These are phyloP conservation scores for Pogonognathellus flavescens DNA, from an alignment of 1,140 invertebrate species.

Conservation along the genomic window DNA sequence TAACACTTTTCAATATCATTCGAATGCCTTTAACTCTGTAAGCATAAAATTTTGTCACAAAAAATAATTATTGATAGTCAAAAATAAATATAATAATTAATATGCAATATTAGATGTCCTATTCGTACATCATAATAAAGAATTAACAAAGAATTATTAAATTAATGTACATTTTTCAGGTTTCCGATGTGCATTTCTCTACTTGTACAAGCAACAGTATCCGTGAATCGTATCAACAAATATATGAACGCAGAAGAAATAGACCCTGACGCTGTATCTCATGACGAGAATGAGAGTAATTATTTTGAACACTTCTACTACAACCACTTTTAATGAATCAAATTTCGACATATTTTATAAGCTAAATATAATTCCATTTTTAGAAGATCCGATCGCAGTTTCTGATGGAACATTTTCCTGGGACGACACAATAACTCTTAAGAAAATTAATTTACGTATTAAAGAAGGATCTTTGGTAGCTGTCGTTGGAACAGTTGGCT, in stretches of 20 bases:
- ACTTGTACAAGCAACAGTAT: conserved; percentile 67
- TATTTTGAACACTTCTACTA: background rate
- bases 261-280: conserved; percentile 65
- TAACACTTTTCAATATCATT: conserved; percentile 54
- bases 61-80: too few species aligned
- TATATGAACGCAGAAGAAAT: conserved; percentile 69
- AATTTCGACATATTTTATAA: too few species aligned
- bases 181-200: conserved; percentile 70
- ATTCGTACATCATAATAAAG: too few species aligned
- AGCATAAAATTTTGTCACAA: too few species aligned
- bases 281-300: conserved; percentile 64
- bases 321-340: too few species aligned
- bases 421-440: conserved; percentile 70
- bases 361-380: conserved; percentile 2
- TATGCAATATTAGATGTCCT: too few species aligned
- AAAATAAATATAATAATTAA: too few species aligned
- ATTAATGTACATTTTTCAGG: too few species aligned
- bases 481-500: conserved; percentile 74
- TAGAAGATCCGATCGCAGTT: conserved; percentile 79
- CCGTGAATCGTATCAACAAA: conserved; percentile 68
- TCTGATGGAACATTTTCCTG: conserved; percentile 84
- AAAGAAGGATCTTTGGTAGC: conserved; percentile 71
- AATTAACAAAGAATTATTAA: too few species aligned
- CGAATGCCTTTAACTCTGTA: conserved; percentile 78
- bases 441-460: conserved; percentile 68